Percentiles rank a stretch among this genome's conserved stretches.
These are phyloP conservation scores for Myotis brandtii DNA, from an alignment of 2,113 vertebrate species.

Conservation along the genomic window DNA sequence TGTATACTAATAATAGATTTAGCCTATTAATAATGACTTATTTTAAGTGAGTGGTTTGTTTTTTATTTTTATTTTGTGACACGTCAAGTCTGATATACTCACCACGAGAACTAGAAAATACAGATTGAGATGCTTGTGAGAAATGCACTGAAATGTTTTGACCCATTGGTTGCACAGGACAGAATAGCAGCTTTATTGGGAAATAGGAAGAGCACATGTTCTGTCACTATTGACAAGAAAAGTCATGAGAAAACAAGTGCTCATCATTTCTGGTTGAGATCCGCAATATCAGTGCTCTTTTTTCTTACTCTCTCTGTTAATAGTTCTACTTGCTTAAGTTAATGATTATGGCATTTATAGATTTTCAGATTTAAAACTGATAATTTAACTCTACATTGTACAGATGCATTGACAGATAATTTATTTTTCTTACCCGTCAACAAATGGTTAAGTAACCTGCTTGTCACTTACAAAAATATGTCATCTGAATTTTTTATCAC, in stretches of 20 bases:
- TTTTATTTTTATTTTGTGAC: neutral
- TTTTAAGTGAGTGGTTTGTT: neutral
- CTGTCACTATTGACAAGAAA: neutral
- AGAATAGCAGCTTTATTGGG: neutral
- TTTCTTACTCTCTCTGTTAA: neutral
- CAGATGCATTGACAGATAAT: neutral
- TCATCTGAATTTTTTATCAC: too few species aligned
- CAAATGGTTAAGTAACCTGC: neutral
- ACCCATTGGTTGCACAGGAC: neutral
- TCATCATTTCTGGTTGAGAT: neutral
- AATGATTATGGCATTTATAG: neutral
- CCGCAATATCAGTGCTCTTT: neutral
- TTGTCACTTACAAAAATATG: constrained; percentile 17
- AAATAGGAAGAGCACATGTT: neutral
- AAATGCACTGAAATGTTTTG: neutral
- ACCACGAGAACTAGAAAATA: neutral
- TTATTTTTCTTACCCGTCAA: neutral
- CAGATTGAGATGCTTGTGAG: neutral
- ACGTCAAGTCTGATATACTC: neutral
- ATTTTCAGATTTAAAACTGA: neutral
- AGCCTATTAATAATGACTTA: neutral
- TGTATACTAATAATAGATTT: neutral
- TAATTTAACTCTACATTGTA: neutral
- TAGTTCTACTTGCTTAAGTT: neutral
- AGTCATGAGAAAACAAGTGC: neutral